Evolutionary conservation across 2,888 invertebrate species (phyloP).

Genomic region (Drosophila sordidapex): DNA sequence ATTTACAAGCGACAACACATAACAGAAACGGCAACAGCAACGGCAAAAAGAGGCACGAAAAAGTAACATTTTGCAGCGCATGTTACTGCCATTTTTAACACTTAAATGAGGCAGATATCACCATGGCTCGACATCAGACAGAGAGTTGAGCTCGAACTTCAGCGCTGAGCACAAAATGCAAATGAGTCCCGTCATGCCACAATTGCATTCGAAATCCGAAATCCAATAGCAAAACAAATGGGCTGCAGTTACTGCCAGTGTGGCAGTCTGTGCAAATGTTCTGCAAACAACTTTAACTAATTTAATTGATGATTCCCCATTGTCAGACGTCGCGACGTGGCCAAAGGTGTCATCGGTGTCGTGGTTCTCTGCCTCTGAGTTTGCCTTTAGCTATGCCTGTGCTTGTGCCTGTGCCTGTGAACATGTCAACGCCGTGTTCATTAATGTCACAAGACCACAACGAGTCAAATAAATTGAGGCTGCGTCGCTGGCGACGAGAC

Average conservation of each 20-base stretch:
- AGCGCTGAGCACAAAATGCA: slow-evolving; percentile 66
- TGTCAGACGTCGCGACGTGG: slow-evolving; percentile 68
- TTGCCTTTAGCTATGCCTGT: slow-evolving; percentile 5
- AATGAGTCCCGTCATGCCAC: slow-evolving; percentile 69
- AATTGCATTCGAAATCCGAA: slow-evolving; percentile 50
- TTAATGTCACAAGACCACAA: slow-evolving; percentile 73
- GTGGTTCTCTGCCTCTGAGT: slow-evolving; percentile 32
- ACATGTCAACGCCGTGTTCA: slow-evolving; percentile 75
- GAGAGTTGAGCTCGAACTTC: slow-evolving; percentile 20
- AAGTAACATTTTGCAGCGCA: slow-evolving; percentile 73
- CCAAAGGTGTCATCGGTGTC: slow-evolving; percentile 77
- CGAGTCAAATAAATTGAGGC: slow-evolving; percentile 74
- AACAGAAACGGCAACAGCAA: slow-evolving; percentile 30
- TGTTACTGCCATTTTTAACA: slow-evolving; percentile 80
- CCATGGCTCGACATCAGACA: slow-evolving; percentile 26
- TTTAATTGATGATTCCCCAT: slow-evolving; percentile 78
- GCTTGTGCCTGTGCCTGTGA: slow-evolving; percentile 40
- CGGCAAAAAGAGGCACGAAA: slow-evolving; percentile 65
- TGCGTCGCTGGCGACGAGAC: slow-evolving; percentile 42
- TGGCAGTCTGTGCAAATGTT: slow-evolving; percentile 62
- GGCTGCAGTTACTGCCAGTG: slow-evolving; percentile 8
- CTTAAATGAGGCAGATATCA: slow-evolving; percentile 70
- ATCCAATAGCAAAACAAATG: slow-evolving; percentile 35
- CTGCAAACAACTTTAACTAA: slow-evolving; percentile 75
- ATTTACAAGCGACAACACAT: slow-evolving; percentile 63